Evolutionary conservation across 1,140 invertebrate species (phyloP).

Genomic region (Scaptomyza montana): DNA sequence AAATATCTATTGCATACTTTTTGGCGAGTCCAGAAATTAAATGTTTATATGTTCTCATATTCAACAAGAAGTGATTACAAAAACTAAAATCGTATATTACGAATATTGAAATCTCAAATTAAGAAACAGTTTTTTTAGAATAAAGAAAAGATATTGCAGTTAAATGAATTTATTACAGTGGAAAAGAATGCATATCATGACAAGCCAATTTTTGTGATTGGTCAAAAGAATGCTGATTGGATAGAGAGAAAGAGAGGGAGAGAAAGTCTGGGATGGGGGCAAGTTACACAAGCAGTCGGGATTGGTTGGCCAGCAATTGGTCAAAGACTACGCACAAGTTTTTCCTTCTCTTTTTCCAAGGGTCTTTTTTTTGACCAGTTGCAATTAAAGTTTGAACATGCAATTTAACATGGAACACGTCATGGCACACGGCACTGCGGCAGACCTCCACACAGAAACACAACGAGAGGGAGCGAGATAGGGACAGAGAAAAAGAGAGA

Average conservation of each 20-base stretch:
- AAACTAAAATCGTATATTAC: too few species aligned
- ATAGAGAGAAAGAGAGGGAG: slow-evolving; percentile 22
- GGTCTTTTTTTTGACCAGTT: slow-evolving; percentile 67
- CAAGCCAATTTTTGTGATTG: too few species aligned
- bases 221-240: background rate
- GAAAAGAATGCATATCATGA: too few species aligned
- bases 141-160: too few species aligned
- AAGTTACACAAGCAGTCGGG: background rate
- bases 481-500: background rate
- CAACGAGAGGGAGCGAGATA: background rate
- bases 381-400: slow-evolving; percentile 61
- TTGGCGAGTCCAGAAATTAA: background rate
- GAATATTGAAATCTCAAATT: too few species aligned
- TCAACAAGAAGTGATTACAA: too few species aligned
- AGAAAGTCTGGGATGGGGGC: too few species aligned
- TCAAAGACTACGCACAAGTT: slow-evolving; percentile 13
- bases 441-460: slow-evolving; percentile 45
- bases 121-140: too few species aligned
- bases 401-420: slow-evolving; percentile 70
- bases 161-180: too few species aligned
- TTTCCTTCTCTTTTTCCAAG: background rate
- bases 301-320: slow-evolving; percentile 15
- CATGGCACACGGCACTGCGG: slow-evolving; percentile 70
- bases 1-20: background rate
- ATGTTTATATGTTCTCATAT: too few species aligned